A percentile compares a stretch with the other conserved stretches of the same genome.
Evolutionary conservation across 2,888 invertebrate species (phyloP).

Genomic region (Saturnia japonica): DNA sequence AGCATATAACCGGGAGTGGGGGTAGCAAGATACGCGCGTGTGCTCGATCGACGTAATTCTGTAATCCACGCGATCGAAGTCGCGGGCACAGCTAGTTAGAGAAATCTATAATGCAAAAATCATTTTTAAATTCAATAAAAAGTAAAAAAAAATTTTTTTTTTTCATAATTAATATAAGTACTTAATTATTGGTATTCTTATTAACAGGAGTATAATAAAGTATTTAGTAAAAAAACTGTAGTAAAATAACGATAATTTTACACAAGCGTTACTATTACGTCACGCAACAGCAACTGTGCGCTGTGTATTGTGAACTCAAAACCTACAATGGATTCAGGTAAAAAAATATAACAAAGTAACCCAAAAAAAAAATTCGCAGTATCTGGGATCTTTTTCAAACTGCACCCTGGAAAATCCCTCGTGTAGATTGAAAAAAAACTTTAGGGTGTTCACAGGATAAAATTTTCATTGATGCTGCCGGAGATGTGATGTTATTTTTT

Average conservation of each 20-base stretch:
- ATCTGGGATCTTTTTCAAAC: conserved; percentile 11
- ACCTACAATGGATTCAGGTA: conserved; percentile 16
- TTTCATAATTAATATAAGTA: no score
- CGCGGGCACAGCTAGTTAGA: no score
- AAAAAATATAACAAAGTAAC: conserved; percentile 20
- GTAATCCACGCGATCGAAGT: no score
- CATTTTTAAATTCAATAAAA: no score
- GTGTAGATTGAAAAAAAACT: conserved; percentile 20
- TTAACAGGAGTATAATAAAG: background rate
- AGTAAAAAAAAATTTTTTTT: no score
- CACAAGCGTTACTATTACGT: background rate
- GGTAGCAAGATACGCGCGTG: no score
- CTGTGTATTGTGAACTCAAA: background rate
- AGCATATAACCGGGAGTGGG: no score
- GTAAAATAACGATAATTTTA: background rate
- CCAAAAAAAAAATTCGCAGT: conserved; percentile 13
- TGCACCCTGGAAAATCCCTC: conserved; percentile 20
- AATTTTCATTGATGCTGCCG: background rate
- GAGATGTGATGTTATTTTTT: background rate
- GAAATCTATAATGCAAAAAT: no score
- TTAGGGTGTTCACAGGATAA: background rate
- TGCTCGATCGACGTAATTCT: no score
- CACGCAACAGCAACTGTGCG: background rate
- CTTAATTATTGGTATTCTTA: no score
- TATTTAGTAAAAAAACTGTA: background rate